Conservation (phyloP, 2,797 vertebrate genomes). For the Acrossocheilus fasciatus region DNA sequence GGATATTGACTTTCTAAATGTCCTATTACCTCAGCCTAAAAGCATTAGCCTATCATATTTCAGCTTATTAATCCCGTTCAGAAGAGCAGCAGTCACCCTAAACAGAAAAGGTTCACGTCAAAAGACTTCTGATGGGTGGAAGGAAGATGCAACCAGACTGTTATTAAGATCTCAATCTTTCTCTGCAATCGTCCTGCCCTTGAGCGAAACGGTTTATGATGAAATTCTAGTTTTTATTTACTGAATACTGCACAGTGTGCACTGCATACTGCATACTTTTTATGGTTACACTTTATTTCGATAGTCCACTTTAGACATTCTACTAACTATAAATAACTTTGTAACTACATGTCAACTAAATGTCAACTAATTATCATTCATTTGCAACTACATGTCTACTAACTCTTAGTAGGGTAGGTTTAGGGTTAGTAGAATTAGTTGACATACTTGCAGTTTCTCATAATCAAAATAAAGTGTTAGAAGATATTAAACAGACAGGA, state of each 20-base stretch:
- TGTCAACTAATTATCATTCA: too few species aligned
- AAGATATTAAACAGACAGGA: too few species aligned
- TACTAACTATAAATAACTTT: too few species aligned
- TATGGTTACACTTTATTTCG: neutral
- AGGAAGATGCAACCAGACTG: constrained; percentile 11
- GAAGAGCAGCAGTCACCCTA: constrained; percentile 8
- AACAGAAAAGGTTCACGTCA: constrained; percentile 25
- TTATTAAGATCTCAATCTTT: constrained; percentile 31
- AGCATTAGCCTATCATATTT: constrained; percentile 6
- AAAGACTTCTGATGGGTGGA: constrained; percentile 5
- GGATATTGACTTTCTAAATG: constrained; percentile 24
- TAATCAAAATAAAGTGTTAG: too few species aligned
- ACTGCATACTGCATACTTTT: neutral
- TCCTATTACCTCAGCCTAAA: constrained; percentile 7
- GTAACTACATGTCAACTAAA: too few species aligned
- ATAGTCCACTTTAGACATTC: too few species aligned
- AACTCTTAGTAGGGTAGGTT: too few species aligned
- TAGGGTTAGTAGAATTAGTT: too few species aligned
- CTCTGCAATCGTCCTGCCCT: neutral
- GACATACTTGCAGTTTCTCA: too few species aligned
- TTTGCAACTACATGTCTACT: too few species aligned
- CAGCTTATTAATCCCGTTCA: constrained; percentile 3
- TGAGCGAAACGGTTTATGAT: neutral
- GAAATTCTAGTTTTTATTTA: neutral
- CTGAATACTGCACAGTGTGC: neutral